Evolutionary conservation across 2,888 invertebrate species (phyloP), one percentile per base, ranked within the genome.

Genomic region (Allygus modestus): DNA sequence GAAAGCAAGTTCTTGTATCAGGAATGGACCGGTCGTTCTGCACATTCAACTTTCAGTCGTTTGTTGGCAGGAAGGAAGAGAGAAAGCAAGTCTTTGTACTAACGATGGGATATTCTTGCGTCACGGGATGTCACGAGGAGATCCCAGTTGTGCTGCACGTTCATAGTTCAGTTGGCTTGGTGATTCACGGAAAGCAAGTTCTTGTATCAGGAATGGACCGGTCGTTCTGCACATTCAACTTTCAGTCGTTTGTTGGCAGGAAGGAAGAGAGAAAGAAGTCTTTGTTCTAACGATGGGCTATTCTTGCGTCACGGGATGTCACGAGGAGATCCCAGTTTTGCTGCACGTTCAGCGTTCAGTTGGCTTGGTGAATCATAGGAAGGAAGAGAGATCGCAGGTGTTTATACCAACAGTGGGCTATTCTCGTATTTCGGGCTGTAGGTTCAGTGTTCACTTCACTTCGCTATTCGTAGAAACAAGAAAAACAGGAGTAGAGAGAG

Each of bases 241-340:
- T n/a, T n/a, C n/a, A n/a, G n/a, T n/a, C n/a, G n/a, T n/a, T n/a
- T n/a, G n/a, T 43, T 75, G 23, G 15, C 73, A 43, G 73, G 73
- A 75, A 75, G 43, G 43, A 9, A 23, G 11, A 23, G 73, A 23
- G 43, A 75, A 75, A 43, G 31, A 69, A 69, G 73, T 75, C n/a
- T n/a, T 69, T 4, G 61, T 31, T 4, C 33, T 23, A 75, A 75
- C 73, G 43, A 75, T 75, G 43, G 71, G 23, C 73, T 31, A n/a
- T 20, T 75, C 9, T 75, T 75, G 43, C 73, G 43, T 75, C 31
- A 75, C 73, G 41, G 73, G 73, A 41, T 75, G 43, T 75, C 43
- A 43, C n/a, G 43, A 23, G 7, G 15, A 20, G 20, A 20, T 33
- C 20, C 73, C 12, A 11, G 58, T 20, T 4, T 7, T 58, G 26